phyloP scores from a whole-genome alignment of 2,113 vertebrate genomes.

The Mustela nigripes region DNA sequence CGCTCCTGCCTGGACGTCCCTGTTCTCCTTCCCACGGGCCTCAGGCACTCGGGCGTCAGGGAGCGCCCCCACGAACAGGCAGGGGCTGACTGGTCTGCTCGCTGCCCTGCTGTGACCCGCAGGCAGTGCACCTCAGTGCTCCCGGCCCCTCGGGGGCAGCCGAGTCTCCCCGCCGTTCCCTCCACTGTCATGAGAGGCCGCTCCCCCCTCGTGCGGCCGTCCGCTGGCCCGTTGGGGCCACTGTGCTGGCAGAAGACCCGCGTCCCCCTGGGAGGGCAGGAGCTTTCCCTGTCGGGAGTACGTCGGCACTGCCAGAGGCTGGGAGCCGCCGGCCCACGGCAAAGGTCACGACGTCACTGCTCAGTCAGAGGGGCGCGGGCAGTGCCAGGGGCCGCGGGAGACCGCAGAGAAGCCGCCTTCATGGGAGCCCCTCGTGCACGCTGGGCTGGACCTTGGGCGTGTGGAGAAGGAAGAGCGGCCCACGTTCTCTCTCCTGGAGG shows the following conservation, averaged over 20 bases:
- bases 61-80: neutral
- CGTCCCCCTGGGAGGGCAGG: neutral
- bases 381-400: rapidly evolving
- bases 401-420: neutral
- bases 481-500: rapidly evolving
- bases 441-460: neutral
- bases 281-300: neutral
- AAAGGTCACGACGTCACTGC: neutral
- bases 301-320: rapidly evolving
- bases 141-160: neutral
- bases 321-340: rapidly evolving
- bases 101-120: rapidly evolving
- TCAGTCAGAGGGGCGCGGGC: neutral
- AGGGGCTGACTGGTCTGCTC: neutral
- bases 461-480: too few species aligned
- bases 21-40: neutral
- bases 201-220: neutral
- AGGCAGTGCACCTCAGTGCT: rapidly evolving
- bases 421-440: rapidly evolving
- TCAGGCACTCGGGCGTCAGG: too few species aligned
- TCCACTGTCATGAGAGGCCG: too few species aligned
- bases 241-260: neutral
- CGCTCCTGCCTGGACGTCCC: too few species aligned
- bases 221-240: rapidly evolving
- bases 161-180: neutral